Evolutionary conservation across 2,797 vertebrate species (phyloP).

Genomic region (Heliangelus exortis): DNA sequence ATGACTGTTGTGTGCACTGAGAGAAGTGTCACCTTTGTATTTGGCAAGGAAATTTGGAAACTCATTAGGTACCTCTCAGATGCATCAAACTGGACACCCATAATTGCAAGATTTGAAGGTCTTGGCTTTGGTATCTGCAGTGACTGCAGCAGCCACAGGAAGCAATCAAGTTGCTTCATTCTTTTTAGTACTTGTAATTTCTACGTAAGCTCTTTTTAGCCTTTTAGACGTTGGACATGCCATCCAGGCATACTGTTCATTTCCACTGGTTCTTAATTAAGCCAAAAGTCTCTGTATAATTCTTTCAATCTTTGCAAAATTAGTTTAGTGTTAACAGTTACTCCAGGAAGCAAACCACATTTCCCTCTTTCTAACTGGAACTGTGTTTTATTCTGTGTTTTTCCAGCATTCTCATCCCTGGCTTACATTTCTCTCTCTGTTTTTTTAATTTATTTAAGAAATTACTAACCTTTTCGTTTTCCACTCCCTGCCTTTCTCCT

Average conservation of each 20-base stretch:
- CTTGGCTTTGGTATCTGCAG: not conserved
- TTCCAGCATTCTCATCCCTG: not conserved
- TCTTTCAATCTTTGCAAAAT: not conserved
- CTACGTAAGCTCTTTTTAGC: not conserved
- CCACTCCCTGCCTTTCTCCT: constrained; percentile 55
- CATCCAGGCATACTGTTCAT: not conserved
- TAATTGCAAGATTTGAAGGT: not conserved
- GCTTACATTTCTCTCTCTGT: constrained; percentile 39
- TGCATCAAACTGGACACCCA: not conserved
- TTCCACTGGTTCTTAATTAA: not conserved
- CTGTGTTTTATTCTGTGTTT: not conserved
- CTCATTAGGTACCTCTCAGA: not conserved
- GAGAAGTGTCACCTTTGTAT: not conserved
- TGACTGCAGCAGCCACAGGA: not conserved
- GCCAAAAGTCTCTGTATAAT: not conserved
- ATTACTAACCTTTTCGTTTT: constrained; percentile 42
- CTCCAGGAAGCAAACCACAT: not conserved
- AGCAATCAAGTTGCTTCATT: not conserved
- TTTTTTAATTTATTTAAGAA: constrained; percentile 64
- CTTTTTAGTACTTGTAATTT: constrained; percentile 11
- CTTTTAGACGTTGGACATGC: not conserved
- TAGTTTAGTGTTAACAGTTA: not conserved
- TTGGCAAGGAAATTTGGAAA: not conserved
- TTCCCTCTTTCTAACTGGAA: not conserved
- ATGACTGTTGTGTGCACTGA: not conserved